A percentile compares a stretch with the other conserved stretches of the same genome.
Conservation (phyloP, 2,113 vertebrate genomes). For the Stigmatopora nigra region DNA sequence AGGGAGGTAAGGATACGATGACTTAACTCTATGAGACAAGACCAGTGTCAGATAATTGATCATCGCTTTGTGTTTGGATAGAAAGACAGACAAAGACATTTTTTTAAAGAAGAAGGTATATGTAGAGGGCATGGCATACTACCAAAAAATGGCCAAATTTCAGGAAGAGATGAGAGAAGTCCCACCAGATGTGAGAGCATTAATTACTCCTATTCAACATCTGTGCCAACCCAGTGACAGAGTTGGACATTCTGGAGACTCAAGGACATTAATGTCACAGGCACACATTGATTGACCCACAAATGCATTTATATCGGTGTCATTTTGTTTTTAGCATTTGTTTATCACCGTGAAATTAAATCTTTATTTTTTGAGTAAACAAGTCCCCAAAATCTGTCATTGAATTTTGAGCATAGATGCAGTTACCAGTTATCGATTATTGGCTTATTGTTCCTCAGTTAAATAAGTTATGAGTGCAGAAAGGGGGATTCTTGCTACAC, state of each 20-base stretch:
- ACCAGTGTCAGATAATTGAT: conserved; percentile 18
- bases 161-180: conserved; percentile 36
- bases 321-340: conserved; percentile 22
- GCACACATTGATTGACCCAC: conserved; percentile 9
- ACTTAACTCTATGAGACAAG: conserved; percentile 19
- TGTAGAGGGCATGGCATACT: conserved; percentile 12
- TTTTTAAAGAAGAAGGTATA: conserved; percentile 7
- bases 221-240: conserved; percentile 53
- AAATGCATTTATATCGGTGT: conserved; percentile 18
- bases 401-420: conserved; percentile 11
- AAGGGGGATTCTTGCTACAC: conserved; percentile 39
- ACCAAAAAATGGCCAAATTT: conserved; percentile 34
- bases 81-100: conserved; percentile 20
- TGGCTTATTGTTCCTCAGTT: too few relatives aligned
- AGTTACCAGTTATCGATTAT: conserved; percentile 21
- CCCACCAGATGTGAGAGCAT: conserved; percentile 61
- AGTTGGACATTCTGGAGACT: conserved; percentile 41
- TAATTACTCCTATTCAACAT: conserved; percentile 64
- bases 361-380: conserved; percentile 32
- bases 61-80: conserved; percentile 26
- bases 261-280: conserved; percentile 57
- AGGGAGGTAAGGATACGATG: conserved; percentile 19
- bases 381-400: conserved; percentile 28
- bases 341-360: conserved; percentile 54
- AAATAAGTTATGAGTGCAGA: conserved; percentile 3